Conservation (phyloP, 1,140 invertebrate species). For the Maniola jurtina region DNA sequence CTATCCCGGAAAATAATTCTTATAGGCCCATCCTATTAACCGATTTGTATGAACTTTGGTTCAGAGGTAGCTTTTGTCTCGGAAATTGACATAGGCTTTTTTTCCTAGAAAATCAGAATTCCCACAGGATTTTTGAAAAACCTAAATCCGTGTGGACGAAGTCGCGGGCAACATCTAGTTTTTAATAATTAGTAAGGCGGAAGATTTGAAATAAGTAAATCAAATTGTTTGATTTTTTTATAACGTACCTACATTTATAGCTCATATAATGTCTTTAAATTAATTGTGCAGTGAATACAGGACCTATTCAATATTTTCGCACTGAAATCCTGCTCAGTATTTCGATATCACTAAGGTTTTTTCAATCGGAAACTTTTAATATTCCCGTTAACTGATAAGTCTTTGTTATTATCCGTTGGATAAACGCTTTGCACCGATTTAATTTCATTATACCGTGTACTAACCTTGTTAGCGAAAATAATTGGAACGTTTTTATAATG, state of each 20-base stretch:
- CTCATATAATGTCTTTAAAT: neutral
- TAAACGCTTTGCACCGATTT: slow-evolving; percentile 5
- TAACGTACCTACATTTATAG: no score
- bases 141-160: no score
- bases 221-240: no score
- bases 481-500: neutral
- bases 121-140: no score
- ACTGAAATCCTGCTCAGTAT: neutral
- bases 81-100: no score
- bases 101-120: no score
- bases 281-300: neutral
- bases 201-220: neutral
- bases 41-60: no score
- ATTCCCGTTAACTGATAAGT: slow-evolving; percentile 4
- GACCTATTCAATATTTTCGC: neutral
- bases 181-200: neutral
- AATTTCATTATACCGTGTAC: slow-evolving; percentile 4
- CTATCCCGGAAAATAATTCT: no score
- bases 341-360: slow-evolving; percentile 8
- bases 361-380: slow-evolving; percentile 14
- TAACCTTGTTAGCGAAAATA: slow-evolving; percentile 5
- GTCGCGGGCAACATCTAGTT: no score
- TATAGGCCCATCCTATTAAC: no score
- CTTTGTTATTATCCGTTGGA: slow-evolving; percentile 11
- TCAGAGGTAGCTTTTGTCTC: no score